phyloP scores from a whole-genome alignment of 2,797 vertebrate genomes.

The Ctenopoma kingsleyae region DNA sequence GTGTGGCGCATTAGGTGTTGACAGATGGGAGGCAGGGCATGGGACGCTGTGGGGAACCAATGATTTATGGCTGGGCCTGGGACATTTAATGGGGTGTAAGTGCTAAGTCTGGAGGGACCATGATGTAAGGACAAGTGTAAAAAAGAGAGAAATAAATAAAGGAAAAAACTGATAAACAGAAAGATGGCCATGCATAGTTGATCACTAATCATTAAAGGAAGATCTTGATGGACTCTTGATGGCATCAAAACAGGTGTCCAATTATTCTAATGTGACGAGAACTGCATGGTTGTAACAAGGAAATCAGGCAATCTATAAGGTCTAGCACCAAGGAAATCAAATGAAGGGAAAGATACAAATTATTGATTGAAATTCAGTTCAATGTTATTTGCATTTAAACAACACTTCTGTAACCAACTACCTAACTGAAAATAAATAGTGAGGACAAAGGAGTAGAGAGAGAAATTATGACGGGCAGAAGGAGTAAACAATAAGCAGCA shows the following conservation, averaged over 20 bases:
- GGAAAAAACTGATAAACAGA: slow-evolving; percentile 26
- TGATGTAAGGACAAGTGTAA: slow-evolving; percentile 59
- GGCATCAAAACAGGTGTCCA: slow-evolving; percentile 20
- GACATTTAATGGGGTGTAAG: slow-evolving; percentile 77
- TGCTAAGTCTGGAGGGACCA: slow-evolving; percentile 71
- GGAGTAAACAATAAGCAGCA: background rate
- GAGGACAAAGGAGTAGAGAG: too few relatives aligned
- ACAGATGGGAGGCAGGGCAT: slow-evolving; percentile 82
- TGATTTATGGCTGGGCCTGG: slow-evolving; percentile 80
- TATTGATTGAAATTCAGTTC: slow-evolving; percentile 10
- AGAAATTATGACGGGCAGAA: background rate
- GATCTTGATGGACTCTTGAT: slow-evolving; percentile 14
- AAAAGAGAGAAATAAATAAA: slow-evolving; percentile 45
- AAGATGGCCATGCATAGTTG: slow-evolving; percentile 1
- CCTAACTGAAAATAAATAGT: background rate
- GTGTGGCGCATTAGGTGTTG: slow-evolving; percentile 76
- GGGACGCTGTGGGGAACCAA: slow-evolving; percentile 67
- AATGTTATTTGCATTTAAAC: slow-evolving; percentile 44
- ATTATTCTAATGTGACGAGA: slow-evolving; percentile 2
- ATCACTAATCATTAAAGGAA: slow-evolving; percentile 14
- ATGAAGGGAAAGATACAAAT: slow-evolving; percentile 20
- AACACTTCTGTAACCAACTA: slow-evolving; percentile 8
- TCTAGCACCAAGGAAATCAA: background rate
- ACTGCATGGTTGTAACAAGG: slow-evolving; percentile 17
- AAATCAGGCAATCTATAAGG: slow-evolving; percentile 1